Conservation (phyloP, 2,888 invertebrate species). For the Latrodectus elegans region DNA sequence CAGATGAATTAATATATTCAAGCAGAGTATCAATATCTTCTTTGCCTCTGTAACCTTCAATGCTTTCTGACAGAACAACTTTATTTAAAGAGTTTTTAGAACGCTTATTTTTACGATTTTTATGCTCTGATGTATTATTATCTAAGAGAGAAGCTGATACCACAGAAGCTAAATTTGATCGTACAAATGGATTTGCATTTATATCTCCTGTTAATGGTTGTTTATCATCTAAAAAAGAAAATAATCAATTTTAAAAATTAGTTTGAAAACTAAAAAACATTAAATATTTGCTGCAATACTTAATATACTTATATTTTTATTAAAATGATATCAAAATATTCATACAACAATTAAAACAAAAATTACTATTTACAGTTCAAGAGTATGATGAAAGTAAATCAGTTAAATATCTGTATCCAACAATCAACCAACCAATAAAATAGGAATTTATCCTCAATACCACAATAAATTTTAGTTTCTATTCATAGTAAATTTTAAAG, state of each 20-base stretch:
- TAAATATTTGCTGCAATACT: no score
- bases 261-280: no score
- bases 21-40: conserved; percentile 81
- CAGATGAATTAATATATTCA: conserved; percentile 68
- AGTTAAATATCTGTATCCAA: no score
- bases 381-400: no score
- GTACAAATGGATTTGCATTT: conserved; percentile 58
- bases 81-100: conserved; percentile 64
- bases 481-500: no score
- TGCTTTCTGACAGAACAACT: conserved; percentile 77
- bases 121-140: conserved; percentile 36
- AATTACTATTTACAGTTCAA: no score
- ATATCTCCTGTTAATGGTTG: conserved; percentile 42
- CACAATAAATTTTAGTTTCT: no score
- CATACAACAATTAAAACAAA: no score
- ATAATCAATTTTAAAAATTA: not conserved
- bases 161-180: conserved; percentile 37
- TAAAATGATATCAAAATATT: no score
- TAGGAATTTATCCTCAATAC: no score
- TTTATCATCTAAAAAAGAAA: conserved; percentile 44
- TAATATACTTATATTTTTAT: no score
- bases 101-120: conserved; percentile 62
- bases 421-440: no score
- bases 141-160: conserved; percentile 42
- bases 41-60: conserved; percentile 86